Conservation (phyloP, 2,113 vertebrate species). For the Nerophis ophidion region DNA sequence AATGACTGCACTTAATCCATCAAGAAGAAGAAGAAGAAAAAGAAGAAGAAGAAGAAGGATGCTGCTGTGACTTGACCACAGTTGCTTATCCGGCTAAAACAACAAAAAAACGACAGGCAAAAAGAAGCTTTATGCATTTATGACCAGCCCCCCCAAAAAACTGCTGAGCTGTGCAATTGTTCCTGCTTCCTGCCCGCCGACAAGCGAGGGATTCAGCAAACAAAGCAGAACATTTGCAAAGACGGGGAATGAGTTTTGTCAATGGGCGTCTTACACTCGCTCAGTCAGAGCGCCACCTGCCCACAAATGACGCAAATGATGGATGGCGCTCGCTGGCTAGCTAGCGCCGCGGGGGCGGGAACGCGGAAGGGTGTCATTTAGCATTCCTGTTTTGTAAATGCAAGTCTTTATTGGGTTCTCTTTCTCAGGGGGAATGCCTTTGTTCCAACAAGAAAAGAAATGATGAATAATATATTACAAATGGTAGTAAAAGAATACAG, state of each 20-base stretch:
- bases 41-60: conserved; percentile 11
- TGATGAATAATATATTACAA: no score
- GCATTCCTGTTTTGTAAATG: conserved; percentile 6
- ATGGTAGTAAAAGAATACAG: no score
- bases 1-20: conserved; percentile 67
- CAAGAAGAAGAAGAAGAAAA: conserved; percentile 32
- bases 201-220: conserved; percentile 41
- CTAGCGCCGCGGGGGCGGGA: conserved; percentile 2
- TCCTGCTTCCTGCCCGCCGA: not conserved
- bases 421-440: conserved; percentile 21
- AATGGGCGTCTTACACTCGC: conserved; percentile 45
- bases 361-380: conserved; percentile 11
- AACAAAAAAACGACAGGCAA: conserved; percentile 7
- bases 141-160: conserved; percentile 2
- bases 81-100: conserved; percentile 31
- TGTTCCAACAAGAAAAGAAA: no score
- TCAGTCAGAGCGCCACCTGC: conserved; percentile 30
- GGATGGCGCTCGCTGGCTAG: conserved; percentile 16
- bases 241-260: conserved; percentile 43
- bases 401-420: not conserved
- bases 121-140: conserved; percentile 34
- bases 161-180: conserved; percentile 36
- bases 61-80: conserved; percentile 2
- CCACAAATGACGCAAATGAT: conserved; percentile 32
- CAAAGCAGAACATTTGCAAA: conserved; percentile 27